These are phyloP conservation scores for Actinemys pallida DNA, from an alignment of 2,113 vertebrate genomes.

Conservation along the genomic window DNA sequence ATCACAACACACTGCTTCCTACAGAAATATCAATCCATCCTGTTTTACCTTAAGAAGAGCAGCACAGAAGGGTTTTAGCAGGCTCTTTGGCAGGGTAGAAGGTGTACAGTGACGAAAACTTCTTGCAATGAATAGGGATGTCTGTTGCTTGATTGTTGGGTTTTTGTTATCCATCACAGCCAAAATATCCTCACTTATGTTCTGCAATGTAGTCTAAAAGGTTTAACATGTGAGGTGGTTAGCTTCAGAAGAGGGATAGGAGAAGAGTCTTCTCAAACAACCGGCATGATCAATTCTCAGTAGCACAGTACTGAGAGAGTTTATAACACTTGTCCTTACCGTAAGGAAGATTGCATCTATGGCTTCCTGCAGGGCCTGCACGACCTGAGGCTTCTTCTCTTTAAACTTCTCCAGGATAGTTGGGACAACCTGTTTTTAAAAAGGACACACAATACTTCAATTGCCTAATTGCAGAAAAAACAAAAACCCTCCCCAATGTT, in stretches of 20 bases:
- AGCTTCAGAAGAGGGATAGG: background rate
- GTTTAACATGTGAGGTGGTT: background rate
- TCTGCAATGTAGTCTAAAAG: slow-evolving; percentile 92
- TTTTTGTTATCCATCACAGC: slow-evolving; percentile 99
- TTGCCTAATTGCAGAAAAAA: background rate
- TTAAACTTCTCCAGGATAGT: slow-evolving; percentile 98
- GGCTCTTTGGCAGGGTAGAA: slow-evolving; percentile 90
- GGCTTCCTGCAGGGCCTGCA: slow-evolving; percentile 95
- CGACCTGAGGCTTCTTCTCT: slow-evolving; percentile 97
- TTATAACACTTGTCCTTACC: slow-evolving; percentile 80
- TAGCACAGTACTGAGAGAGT: background rate
- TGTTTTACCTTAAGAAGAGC: slow-evolving; percentile 92
- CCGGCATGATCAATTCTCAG: background rate
- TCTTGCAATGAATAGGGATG: slow-evolving; percentile 95
- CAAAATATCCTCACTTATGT: slow-evolving; percentile 93
- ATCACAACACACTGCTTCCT: background rate
- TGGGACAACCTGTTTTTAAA: slow-evolving; percentile 89
- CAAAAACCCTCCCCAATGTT: background rate
- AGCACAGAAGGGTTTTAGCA: slow-evolving; percentile 95
- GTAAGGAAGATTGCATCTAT: slow-evolving; percentile 97
- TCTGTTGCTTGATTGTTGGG: slow-evolving; percentile 97
- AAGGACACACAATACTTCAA: background rate
- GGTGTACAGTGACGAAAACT: slow-evolving; percentile 94
- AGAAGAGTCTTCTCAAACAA: background rate
- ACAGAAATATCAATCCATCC: background rate